Evolutionary conservation across 2,113 vertebrate species (phyloP), one percentile per base, ranked within the genome.

Genomic region (Pseudorasbora parva): DNA sequence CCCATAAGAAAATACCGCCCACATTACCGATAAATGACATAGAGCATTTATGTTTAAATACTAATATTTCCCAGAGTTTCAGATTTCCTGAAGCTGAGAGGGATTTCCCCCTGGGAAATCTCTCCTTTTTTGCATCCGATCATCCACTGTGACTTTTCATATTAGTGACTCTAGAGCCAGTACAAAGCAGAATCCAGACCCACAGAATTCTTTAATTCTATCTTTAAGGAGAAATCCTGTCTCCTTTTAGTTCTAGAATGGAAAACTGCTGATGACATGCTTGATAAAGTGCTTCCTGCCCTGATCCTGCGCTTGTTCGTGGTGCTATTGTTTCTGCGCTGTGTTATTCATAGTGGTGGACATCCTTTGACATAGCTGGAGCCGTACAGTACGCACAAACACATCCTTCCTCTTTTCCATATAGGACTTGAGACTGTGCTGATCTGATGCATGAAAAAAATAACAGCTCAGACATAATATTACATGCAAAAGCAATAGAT

Each of bases 251-350:
- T 21, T 60, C 30, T 64, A 78, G 7, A 27, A 17, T 43, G 21
- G 56, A 78, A 78, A 64, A 66, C 30, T 49, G 43, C 27, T 47
- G 49, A 81, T 82, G 23, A 21, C 27, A 6, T 8, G 37, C 30
- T 41, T 79, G 78, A 82, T 78, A 23, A 60, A 82, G 51, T 10
- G 9, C 47, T 86, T 86, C 85, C 74, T 60, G 25, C 21, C 27
- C 9, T 6, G 27, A 51, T 19, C 25, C 47, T 84, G 41, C 9
- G 54, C 21, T 8, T 72, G 60, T 59, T 85, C 78, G 71, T 68
- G 37, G 33, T 41, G 72, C 60, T 82, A 62, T 85, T 87, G 85
- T 85, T 73, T 88, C 51, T 51, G 56, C 64, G 41, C 8, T 11
- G 6, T 11, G 14, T 82, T 82, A 78, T 82, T 82, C 47, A 85